phyloP scores from a whole-genome alignment of 2,888 invertebrate genomes.

The Thereva unica region DNA sequence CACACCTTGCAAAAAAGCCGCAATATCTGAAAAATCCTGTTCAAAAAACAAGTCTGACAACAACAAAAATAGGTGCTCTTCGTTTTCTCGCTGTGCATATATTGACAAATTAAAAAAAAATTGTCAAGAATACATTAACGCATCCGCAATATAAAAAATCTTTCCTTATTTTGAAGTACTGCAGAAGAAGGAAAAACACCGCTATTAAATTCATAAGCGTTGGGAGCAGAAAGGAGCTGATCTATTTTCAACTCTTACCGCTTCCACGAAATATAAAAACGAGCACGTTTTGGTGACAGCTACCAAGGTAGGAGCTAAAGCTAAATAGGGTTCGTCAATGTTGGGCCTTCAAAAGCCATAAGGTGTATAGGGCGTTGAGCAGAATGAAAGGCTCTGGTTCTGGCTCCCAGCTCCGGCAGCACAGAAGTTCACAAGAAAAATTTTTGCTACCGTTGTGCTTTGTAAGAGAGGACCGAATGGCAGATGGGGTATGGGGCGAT shows the following conservation, averaged over 20 bases:
- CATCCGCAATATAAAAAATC: no score
- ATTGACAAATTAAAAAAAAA: no score
- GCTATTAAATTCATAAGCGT: constrained; percentile 31
- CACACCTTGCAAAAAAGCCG: no score
- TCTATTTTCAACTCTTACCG: constrained; percentile 23
- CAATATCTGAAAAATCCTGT: no score
- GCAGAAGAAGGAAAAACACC: constrained; percentile 18
- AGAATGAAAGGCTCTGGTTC: constrained; percentile 26
- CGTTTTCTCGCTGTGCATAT: no score
- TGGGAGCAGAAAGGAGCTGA: constrained; percentile 30
- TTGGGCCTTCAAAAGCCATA: constrained; percentile 15
- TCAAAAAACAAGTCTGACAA: no score
- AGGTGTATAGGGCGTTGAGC: constrained; percentile 22
- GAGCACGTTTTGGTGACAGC: constrained; percentile 36
- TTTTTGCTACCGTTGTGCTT: constrained; percentile 32
- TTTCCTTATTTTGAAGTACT: not conserved
- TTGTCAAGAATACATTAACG: no score
- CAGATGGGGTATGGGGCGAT: no score
- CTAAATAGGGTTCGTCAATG: constrained; percentile 14
- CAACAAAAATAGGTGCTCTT: no score
- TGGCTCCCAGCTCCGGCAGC: constrained; percentile 5
- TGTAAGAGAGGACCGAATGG: constrained; percentile 19
- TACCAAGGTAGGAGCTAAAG: constrained; percentile 6
- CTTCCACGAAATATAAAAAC: constrained; percentile 26
- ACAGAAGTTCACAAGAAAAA: constrained; percentile 34